These are phyloP conservation scores for Oscheius sp. DNA, from an alignment of 2,888 invertebrate genomes.

Conservation along the genomic window DNA sequence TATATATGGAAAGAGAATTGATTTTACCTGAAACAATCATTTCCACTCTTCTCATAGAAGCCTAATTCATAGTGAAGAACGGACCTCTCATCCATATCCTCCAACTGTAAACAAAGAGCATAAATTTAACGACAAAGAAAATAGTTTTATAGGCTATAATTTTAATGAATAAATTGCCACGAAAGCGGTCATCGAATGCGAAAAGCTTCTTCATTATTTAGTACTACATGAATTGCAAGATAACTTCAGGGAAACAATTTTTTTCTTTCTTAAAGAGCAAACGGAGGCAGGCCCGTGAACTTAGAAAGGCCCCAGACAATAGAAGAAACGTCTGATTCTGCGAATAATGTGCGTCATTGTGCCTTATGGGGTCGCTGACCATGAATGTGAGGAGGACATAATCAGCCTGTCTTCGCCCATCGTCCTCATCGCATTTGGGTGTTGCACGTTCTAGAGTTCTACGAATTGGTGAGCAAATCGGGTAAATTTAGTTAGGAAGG, in stretches of 20 bases:
- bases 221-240: background rate
- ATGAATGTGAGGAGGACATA: no score
- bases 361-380: background rate
- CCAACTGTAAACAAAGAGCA: slow-evolving; percentile 43
- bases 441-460: no score
- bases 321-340: background rate
- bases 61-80: slow-evolving; percentile 76
- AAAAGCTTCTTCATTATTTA: background rate
- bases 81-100: slow-evolving; percentile 62
- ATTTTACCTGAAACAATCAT: slow-evolving; percentile 74
- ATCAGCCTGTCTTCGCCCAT: no score
- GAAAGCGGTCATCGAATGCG: slow-evolving; percentile 1
- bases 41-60: slow-evolving; percentile 80
- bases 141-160: background rate
- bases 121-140: background rate
- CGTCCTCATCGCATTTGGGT: no score
- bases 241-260: background rate
- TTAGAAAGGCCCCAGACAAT: background rate
- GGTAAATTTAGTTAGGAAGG: no score
- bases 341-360: background rate
- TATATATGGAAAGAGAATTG: background rate
- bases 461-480: no score
- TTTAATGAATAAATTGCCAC: background rate
- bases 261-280: background rate
- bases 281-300: background rate